phyloP scores from a whole-genome alignment of 2,113 vertebrate genomes.

The Mobula hypostoma region DNA sequence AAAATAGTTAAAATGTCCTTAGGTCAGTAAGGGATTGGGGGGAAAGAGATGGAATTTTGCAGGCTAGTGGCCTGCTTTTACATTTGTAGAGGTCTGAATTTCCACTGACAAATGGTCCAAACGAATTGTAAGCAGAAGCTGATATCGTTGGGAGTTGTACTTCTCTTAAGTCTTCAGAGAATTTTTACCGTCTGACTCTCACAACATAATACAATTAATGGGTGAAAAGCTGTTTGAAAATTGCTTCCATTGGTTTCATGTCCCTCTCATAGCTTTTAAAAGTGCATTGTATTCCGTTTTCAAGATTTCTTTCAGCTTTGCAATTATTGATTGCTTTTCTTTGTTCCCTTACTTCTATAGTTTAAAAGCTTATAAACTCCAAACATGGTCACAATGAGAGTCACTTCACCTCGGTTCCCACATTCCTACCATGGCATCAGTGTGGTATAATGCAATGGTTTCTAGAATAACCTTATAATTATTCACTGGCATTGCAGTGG shows the following conservation, averaged over 20 bases:
- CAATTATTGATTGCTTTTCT: background rate
- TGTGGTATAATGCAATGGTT: background rate
- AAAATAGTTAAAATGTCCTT: too few species aligned
- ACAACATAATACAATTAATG: background rate
- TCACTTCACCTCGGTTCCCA: background rate
- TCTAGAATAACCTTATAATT: background rate
- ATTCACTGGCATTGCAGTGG: background rate
- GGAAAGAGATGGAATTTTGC: too few species aligned
- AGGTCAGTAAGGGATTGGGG: too few species aligned
- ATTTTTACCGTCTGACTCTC: background rate
- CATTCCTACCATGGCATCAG: background rate
- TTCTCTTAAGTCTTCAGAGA: background rate
- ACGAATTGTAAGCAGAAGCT: background rate
- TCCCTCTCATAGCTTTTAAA: background rate
- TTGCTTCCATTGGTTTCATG: background rate
- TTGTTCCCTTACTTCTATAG: background rate
- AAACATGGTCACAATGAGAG: background rate
- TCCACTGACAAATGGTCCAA: background rate
- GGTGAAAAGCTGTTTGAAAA: background rate
- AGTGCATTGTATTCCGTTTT: background rate
- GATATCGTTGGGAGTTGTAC: background rate
- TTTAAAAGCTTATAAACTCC: background rate
- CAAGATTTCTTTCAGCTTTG: background rate
- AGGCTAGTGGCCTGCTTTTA: too few species aligned
- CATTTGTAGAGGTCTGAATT: too few species aligned